Evolutionary conservation across 2,888 invertebrate species (phyloP), one percentile per base, ranked within the genome.

Genomic region (Argyresthia albistria): DNA sequence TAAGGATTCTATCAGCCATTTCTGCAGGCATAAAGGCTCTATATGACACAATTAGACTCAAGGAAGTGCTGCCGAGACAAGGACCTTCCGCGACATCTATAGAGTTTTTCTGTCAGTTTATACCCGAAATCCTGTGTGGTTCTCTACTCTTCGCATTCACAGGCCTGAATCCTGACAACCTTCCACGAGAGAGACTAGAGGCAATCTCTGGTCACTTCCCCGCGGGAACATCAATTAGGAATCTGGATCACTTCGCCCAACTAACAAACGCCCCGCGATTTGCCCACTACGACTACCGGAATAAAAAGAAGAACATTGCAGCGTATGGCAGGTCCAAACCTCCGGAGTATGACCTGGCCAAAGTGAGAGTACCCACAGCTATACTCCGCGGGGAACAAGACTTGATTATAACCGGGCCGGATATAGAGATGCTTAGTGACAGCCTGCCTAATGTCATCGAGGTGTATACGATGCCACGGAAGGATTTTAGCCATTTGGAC

Each of bases 1-100:
- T 16, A 14, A 15, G 10, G 8, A 9, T 42, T 8, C 15, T 12
- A 61, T 59, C 49, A 45, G 37, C 52, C 52, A 53, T 53, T 58
- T 56, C 9, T 55, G 58, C 57, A 58, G 14, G 8, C 1, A 8
- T 35, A 9, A 11, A 50, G 16, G 11, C 10, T 14, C n/a, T 39
- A 4, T n/a, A 8, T 7, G 35, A 42, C 8, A n/a, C 36, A 6
- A 7, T 39, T 8, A 8, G 15, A 4, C 1, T 11, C 1, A 12
- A 14, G 8, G 42, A 50, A 8, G 0, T 42, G 11, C 14, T 42
- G 4, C 1, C 10, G 4, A 36, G 36, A 37, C 8, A 12, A 12
- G 37, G 9, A 14, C 12, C 14, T 4, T n/a, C 8, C 0, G 49
- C 11, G 8, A 49, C 12, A 50, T 35, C 14, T 36, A 9, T 42